These are phyloP conservation scores for Lepidurus packardi DNA, from an alignment of 1,140 invertebrate genomes.

Conservation along the genomic window DNA sequence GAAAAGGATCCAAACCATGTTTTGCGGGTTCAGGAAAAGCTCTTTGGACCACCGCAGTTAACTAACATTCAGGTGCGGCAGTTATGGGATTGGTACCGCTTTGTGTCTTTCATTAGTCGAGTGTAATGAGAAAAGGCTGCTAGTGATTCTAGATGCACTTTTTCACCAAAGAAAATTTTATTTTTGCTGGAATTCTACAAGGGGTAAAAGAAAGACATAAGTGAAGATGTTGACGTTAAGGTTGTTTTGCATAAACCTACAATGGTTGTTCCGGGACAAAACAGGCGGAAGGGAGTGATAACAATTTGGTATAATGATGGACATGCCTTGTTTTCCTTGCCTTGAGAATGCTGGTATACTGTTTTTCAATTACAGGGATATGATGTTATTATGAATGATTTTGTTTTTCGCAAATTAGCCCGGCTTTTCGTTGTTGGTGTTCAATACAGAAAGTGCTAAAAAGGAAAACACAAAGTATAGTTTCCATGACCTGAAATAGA, in stretches of 20 bases:
- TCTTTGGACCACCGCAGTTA: background rate
- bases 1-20: background rate
- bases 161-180: background rate
- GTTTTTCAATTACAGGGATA: background rate
- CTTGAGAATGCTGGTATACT: background rate
- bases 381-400: background rate
- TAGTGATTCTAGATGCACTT: background rate
- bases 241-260: background rate
- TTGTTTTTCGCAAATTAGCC: background rate
- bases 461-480: background rate
- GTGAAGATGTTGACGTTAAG: background rate
- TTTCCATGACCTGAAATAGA: too few relatives aligned
- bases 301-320: background rate
- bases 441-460: background rate
- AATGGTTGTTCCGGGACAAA: background rate
- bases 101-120: background rate
- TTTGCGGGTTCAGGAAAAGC: background rate
- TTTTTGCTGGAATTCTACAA: background rate
- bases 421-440: background rate
- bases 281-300: background rate
- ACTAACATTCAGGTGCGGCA: background rate
- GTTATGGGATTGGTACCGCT: constrained; percentile 1
- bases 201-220: background rate
- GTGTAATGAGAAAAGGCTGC: background rate
- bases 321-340: constrained; percentile 7